Evolutionary conservation across 2,113 vertebrate species (phyloP), one percentile per base, ranked within the genome.

Genomic region (Gnathonemus echidnorhynchus): DNA sequence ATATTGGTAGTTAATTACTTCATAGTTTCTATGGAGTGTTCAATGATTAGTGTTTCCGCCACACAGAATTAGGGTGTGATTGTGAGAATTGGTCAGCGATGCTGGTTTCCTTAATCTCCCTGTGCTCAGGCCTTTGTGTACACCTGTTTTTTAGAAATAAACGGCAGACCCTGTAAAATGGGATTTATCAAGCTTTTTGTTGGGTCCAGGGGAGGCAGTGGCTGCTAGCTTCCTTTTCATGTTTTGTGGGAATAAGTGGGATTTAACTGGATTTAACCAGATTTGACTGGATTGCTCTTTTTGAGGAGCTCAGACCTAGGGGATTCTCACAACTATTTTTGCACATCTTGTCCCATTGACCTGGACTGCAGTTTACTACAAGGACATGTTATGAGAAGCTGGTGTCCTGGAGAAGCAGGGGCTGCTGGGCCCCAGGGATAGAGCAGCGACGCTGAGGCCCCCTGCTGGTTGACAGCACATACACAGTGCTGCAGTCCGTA

Each of bases 211-310:
- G 74, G 5, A 80, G 74, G 74, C 35, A 80, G 35, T 35, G 35
- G 74, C 74, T 42, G 74, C 35, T 17, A 35, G 74, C 35, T 80
- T 42, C 35, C 74, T 80, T 80, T 80, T 80, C 74, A 80, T 42
- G n/a, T 80, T 42, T 39, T 15, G 31, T 80, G 74, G 35, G 74
- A 80, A 42, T 80, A 80, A 80, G 74, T 42, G 74, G 74, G 74
- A 80, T 80, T 80, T 80, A 80, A 80, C 74, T 42, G 74, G 74
- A 80, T 80, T 80, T 80, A 80, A 80, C 74, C 17, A 19, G 74
- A 80, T 80, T 42, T 80, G 5, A 8, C 35, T 42, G 74, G 31
- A 80, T 42, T 19, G 74, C 74, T 80, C 74, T 80, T 80, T 35
- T 39, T 21, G 74, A 42, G 31, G 35, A 80, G 74, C 31, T 80